Percentiles rank a stretch among this genome's conserved stretches.
These are phyloP conservation scores for Contarinia nasturtii DNA, from an alignment of 1,140 invertebrate species.

Conservation along the genomic window DNA sequence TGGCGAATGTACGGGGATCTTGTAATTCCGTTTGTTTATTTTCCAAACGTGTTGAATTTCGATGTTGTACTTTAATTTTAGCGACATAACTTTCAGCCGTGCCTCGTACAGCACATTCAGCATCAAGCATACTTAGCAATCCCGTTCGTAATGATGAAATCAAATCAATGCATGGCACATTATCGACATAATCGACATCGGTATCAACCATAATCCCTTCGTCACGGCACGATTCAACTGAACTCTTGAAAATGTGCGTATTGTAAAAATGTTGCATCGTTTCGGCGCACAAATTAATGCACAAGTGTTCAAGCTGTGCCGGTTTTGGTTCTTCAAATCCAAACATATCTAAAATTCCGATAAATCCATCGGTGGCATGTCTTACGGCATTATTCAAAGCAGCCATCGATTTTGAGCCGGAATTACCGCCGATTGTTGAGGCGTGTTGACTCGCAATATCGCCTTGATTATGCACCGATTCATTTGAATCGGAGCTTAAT, in stretches of 20 bases:
- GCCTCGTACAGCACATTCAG: constrained; percentile 75
- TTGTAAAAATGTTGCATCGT: constrained; percentile 97
- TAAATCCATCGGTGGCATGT: constrained; percentile 87
- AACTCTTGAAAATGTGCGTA: constrained; percentile 88
- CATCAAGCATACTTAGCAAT: constrained; percentile 76
- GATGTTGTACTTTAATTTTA: constrained; percentile 70
- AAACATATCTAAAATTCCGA: constrained; percentile 90
- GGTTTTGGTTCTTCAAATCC: constrained; percentile 85
- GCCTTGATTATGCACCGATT: constrained; percentile 75
- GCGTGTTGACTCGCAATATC: constrained; percentile 71
- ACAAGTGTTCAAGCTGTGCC: constrained; percentile 79
- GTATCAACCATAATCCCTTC: constrained; percentile 83
- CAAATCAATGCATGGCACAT: constrained; percentile 88
- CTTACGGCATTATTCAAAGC: constrained; percentile 78
- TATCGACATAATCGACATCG: constrained; percentile 86
- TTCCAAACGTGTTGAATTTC: constrained; percentile 42
- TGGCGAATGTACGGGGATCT: constrained; percentile 66
- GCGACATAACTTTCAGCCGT: constrained; percentile 75
- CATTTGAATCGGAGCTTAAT: constrained; percentile 75
- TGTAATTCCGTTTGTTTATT: constrained; percentile 35
- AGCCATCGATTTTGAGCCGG: constrained; percentile 77
- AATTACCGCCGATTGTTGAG: constrained; percentile 57
- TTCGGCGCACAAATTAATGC: constrained; percentile 88
- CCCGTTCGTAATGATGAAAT: constrained; percentile 84
- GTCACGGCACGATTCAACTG: constrained; percentile 80